Evolutionary conservation across 2,888 invertebrate genomes (phyloP).

Genomic region (Sycophila texana): DNA sequence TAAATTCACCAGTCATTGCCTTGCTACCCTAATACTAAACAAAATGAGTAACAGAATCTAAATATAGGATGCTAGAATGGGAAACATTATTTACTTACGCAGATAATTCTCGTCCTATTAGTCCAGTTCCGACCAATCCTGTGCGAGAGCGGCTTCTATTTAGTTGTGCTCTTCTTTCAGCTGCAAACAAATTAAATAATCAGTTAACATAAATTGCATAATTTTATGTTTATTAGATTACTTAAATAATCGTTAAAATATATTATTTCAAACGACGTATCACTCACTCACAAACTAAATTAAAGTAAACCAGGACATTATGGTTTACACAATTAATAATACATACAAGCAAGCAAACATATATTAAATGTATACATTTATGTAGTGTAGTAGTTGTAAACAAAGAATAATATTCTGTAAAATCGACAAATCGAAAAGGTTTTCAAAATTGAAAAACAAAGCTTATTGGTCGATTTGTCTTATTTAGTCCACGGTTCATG

Average conservation of each 20-base stretch:
- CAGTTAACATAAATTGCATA: neutral
- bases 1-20: no score
- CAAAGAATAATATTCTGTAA: constrained; percentile 14
- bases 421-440: neutral
- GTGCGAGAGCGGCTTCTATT: constrained; percentile 91
- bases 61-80: no score
- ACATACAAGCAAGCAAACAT: constrained; percentile 54
- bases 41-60: no score
- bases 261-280: no score
- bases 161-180: constrained; percentile 93
- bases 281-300: no score
- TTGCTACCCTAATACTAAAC: no score
- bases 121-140: constrained; percentile 81
- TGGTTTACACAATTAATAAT: constrained; percentile 5
- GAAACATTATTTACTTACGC: constrained; percentile 77
- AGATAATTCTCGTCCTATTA: constrained; percentile 82
- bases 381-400: constrained; percentile 6
- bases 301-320: constrained; percentile 7
- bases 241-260: no score
- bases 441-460: constrained; percentile 9
- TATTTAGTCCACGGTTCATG: constrained; percentile 29
- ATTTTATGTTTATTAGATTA: no score
- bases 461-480: constrained; percentile 34
- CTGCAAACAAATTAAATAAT: constrained; percentile 76
- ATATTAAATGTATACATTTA: constrained; percentile 25